Evolutionary conservation across 2,888 invertebrate species (phyloP), one percentile per base, ranked within the genome.

Genomic region (Macropis europaea): DNA sequence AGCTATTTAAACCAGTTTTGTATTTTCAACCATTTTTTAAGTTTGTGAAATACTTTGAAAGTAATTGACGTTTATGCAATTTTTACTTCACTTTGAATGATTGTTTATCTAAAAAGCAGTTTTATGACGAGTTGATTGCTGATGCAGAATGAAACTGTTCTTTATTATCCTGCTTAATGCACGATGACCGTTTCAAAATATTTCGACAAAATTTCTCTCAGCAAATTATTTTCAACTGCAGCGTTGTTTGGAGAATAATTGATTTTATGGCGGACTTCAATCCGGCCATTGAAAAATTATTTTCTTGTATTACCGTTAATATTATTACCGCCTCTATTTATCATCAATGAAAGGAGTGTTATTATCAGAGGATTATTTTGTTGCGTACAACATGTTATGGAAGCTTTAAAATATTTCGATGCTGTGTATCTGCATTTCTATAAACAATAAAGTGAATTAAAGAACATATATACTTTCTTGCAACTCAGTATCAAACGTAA

Each of bases 351-450:
- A 43, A 28, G 17, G 30, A 0, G 13, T 2, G 5, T 17, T 22
- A 32, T 64, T 32, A 9, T 13, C 11, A 7, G 5, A 32, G 40
- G 50, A 50, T 45, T 59, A 50, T 17, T 53, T 42, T 11, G 30
- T 60, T 9, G 28, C 17, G 38, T 26, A 42, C 26, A 34, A 47
- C 17, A 57, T 59, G 66, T 66, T 42, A 30, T 43, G 7, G 32
- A 32, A 36, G 28, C 13, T 36, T 30, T 38, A 11, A 56, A 52
- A 57, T 60, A 52, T 43, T 52, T 54, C 32, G n/a, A 40, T n/a
- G 40, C n/a, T 32, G 32, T 32, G 32, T 32, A 22, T n/a, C n/a
- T n/a, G n/a, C n/a, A n/a, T n/a, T n/a, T n/a, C n/a, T n/a, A n/a
- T n/a, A n/a, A n/a, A n/a, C n/a, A n/a, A n/a, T n/a, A n/a, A n/a